These are phyloP conservation scores for Pollenia amentaria DNA, from an alignment of 2,888 invertebrate species.

Conservation along the genomic window DNA sequence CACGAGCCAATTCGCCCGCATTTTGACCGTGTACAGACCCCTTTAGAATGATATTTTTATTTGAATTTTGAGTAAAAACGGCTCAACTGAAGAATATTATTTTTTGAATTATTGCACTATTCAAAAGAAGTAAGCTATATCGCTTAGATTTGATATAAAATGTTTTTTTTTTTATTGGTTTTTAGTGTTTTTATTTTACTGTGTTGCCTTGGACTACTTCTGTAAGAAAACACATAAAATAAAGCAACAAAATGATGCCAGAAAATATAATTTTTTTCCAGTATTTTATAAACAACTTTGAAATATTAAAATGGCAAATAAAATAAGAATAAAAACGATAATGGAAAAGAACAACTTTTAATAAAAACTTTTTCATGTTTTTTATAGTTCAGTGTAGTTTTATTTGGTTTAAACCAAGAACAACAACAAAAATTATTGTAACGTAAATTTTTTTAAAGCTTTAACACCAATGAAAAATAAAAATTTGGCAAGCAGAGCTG, in stretches of 20 bases:
- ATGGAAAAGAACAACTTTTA: slow-evolving; percentile 39
- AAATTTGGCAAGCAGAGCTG: too few species aligned
- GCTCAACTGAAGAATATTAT: too few species aligned
- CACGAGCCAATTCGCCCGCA: too few species aligned
- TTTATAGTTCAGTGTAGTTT: neutral
- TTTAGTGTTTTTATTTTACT: neutral
- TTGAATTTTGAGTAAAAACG: too few species aligned
- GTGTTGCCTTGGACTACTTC: slow-evolving; percentile 54
- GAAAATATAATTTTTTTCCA: neutral
- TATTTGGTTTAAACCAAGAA: slow-evolving; percentile 3
- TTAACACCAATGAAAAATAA: too few species aligned
- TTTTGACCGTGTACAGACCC: too few species aligned
- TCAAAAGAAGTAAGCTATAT: too few species aligned
- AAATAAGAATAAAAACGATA: slow-evolving; percentile 28
- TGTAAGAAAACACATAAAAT: neutral
- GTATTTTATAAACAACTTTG: slow-evolving; percentile 34
- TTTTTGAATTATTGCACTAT: too few species aligned
- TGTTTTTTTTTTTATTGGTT: slow-evolving; percentile 3
- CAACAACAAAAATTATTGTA: neutral
- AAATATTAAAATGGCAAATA: slow-evolving; percentile 54
- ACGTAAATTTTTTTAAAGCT: slow-evolving; percentile 3
- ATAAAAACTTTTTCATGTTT: slow-evolving; percentile 35
- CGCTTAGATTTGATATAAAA: slow-evolving; percentile 47
- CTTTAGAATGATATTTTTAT: too few species aligned
- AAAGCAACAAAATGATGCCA: neutral